A percentile compares a stretch with the other conserved stretches of the same genome.
Conservation (phyloP, 1,140 invertebrate genomes). For the Drosophila aff. region DNA sequence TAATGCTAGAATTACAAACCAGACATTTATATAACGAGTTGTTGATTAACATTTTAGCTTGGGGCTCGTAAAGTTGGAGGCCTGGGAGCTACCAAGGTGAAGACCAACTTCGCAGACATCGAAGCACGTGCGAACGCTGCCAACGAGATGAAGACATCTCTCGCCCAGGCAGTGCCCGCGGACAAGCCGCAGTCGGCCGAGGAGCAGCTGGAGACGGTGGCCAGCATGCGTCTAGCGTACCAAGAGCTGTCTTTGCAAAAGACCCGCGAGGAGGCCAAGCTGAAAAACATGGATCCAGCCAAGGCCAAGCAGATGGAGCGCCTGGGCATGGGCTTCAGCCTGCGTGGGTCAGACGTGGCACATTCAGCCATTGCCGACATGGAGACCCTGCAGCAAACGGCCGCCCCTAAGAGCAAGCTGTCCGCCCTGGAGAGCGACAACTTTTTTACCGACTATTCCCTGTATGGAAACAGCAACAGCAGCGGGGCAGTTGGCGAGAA, state of each 20-base stretch:
- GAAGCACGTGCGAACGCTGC: slow-evolving; percentile 94
- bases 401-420: slow-evolving; percentile 77
- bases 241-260: slow-evolving; percentile 93
- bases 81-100: slow-evolving; percentile 98
- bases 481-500: slow-evolving; percentile 42
- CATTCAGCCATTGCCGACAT: slow-evolving; percentile 98
- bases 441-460: slow-evolving; percentile 85
- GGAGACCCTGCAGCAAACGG: slow-evolving; percentile 93
- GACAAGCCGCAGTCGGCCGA: slow-evolving; percentile 82
- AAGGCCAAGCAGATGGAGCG: slow-evolving; percentile 96
- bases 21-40: not conserved
- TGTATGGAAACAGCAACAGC: slow-evolving; percentile 59
- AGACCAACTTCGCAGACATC: slow-evolving; percentile 97
- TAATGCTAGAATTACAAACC: not conserved
- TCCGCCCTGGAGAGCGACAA: slow-evolving; percentile 63
- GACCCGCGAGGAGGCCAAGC: slow-evolving; percentile 91
- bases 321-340: slow-evolving; percentile 92
- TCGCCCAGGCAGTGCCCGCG: slow-evolving; percentile 66
- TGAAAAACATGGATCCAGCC: slow-evolving; percentile 92
- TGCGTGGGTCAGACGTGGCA: slow-evolving; percentile 88
- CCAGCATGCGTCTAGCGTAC: slow-evolving; percentile 95
- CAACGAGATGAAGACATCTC: slow-evolving; percentile 88
- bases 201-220: slow-evolving; percentile 87
- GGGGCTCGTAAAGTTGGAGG: slow-evolving; percentile 93
- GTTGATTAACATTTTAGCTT: slow-evolving; percentile 82